phyloP scores from a whole-genome alignment of 1,140 invertebrate genomes.

The Anadara kagoshimensis region DNA sequence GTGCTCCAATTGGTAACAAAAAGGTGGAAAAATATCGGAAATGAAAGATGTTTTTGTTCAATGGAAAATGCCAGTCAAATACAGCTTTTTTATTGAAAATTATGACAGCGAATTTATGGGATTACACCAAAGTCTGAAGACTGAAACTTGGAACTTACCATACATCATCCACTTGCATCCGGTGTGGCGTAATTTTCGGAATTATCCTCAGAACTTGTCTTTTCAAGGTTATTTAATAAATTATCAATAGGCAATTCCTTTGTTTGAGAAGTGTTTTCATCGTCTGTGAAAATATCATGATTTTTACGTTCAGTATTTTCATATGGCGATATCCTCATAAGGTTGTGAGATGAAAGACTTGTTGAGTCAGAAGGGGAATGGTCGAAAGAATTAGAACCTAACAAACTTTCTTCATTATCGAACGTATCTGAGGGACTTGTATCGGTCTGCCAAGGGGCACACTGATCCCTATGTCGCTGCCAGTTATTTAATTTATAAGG shows the following conservation, averaged over 20 bases:
- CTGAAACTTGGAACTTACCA: not conserved
- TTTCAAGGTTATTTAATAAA: constrained; percentile 22
- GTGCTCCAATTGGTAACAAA: no score
- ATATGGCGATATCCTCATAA: constrained; percentile 47
- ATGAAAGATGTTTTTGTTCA: no score
- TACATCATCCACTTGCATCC: constrained; percentile 23
- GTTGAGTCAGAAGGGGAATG: constrained; percentile 51
- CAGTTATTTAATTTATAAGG: constrained; percentile 48
- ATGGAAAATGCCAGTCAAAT: no score
- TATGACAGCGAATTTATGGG: no score
- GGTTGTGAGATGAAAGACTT: constrained; percentile 54
- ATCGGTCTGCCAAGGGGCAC: constrained; percentile 52
- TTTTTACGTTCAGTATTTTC: constrained; percentile 20
- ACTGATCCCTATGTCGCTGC: constrained; percentile 40
- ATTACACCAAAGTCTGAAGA: no score
- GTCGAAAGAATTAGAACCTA: constrained; percentile 54
- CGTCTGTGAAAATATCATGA: constrained; percentile 18
- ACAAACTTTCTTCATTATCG: constrained; percentile 56
- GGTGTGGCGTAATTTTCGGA: no score
- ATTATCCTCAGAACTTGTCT: not conserved
- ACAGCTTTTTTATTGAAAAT: no score
- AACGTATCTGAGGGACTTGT: constrained; percentile 65
- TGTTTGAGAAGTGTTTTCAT: constrained; percentile 10
- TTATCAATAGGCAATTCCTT: constrained; percentile 15
- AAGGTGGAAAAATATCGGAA: no score